Conservation (phyloP, 2,113 vertebrate genomes). For the Ahaetulla prasina region DNA sequence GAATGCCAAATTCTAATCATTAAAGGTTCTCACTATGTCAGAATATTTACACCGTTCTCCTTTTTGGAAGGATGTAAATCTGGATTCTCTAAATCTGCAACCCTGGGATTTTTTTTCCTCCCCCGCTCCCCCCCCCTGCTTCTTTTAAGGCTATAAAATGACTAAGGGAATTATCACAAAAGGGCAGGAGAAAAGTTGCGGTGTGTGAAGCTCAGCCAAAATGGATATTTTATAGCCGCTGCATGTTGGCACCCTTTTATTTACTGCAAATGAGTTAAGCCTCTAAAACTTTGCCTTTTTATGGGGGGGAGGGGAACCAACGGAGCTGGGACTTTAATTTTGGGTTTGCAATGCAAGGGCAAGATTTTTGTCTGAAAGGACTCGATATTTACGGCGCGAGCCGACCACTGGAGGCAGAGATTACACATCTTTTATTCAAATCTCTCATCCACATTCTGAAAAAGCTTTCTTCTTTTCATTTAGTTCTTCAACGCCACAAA, state of each 20-base stretch:
- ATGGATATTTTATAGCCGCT: neutral
- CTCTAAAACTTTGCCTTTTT: neutral
- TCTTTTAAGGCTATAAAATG: neutral
- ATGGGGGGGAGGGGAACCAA: fast-evolving
- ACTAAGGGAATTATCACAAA: neutral
- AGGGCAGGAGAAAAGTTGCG: neutral
- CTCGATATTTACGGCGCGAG: neutral
- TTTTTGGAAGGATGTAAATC: neutral
- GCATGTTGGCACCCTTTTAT: neutral
- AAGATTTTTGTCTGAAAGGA: neutral
- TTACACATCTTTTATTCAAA: neutral
- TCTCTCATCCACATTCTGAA: neutral
- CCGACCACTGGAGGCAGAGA: neutral
- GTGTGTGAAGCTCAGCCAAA: neutral
- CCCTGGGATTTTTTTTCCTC: neutral
- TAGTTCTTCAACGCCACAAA: neutral
- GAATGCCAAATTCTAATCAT: neutral
- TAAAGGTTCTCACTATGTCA: neutral
- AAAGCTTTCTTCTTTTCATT: neutral
- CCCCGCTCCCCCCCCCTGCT: neutral
- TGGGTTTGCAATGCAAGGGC: neutral
- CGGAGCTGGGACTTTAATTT: neutral
- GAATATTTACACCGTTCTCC: neutral
- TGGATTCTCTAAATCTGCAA: neutral
- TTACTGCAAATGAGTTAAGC: neutral